A percentile compares a stretch with the other conserved stretches of the same genome.
phyloP scores from a whole-genome alignment of 2,888 invertebrate genomes.

The Drosophila pseudotalamancana region DNA sequence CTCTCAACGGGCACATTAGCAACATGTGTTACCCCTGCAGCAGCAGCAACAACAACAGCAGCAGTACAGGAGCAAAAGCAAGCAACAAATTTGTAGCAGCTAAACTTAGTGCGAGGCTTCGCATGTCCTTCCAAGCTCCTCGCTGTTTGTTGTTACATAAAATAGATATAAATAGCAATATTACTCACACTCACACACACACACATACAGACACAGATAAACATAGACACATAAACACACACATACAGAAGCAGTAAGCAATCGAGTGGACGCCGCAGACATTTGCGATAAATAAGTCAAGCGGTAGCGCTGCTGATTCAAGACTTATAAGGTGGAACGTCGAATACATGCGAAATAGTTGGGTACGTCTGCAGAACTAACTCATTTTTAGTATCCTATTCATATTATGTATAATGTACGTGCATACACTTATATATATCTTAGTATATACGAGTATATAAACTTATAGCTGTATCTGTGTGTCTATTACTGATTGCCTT shows the following conservation, averaged over 20 bases:
- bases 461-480: not conserved
- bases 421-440: not conserved
- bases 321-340: conserved; percentile 66
- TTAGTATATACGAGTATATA: not conserved
- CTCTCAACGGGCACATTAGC: conserved; percentile 76
- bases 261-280: conserved; percentile 49
- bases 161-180: conserved; percentile 55
- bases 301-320: conserved; percentile 40
- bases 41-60: conserved; percentile 26
- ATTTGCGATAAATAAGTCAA: conserved; percentile 70
- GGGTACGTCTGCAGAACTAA: conserved; percentile 23
- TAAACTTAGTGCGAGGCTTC: conserved; percentile 48
- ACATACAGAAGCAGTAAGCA: conserved; percentile 1
- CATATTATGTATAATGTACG: conserved; percentile 2
- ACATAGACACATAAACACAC: not conserved
- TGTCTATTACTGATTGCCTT: conserved; percentile 1
- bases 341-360: conserved; percentile 51
- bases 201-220: not conserved
- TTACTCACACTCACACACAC: not conserved
- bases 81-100: conserved; percentile 64
- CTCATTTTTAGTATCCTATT: conserved; percentile 34
- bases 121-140: conserved; percentile 22
- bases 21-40: conserved; percentile 74
- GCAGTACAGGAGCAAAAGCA: no score
- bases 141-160: conserved; percentile 39